Evolutionary conservation across 2,888 invertebrate species (phyloP).

Genomic region (Tipula lateralis): DNA sequence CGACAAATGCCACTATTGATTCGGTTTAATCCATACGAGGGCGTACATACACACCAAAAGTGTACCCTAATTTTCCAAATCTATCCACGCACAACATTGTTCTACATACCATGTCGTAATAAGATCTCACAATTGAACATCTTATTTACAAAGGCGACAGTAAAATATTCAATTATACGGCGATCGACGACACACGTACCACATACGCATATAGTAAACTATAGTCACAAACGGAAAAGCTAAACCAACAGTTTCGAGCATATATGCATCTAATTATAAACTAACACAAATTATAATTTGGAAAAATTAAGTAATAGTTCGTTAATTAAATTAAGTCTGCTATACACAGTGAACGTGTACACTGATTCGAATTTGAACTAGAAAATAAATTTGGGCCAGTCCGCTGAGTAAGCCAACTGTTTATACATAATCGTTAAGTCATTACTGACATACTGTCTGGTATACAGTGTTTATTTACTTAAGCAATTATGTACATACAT

Average conservation of each 20-base stretch:
- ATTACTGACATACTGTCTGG: background rate
- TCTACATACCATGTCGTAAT: background rate
- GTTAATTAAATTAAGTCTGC: background rate
- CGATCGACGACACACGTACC: background rate
- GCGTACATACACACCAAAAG: background rate
- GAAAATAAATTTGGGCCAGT: background rate
- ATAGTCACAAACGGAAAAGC: background rate
- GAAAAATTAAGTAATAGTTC: background rate
- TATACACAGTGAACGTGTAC: background rate
- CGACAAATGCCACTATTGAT: too few relatives aligned
- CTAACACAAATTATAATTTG: background rate
- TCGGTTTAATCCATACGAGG: too few relatives aligned
- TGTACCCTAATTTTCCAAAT: background rate
- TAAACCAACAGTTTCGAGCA: background rate
- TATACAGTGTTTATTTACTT: constrained; percentile 6
- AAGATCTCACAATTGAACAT: background rate
- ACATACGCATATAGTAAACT: background rate
- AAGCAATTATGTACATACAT: background rate
- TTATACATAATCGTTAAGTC: background rate
- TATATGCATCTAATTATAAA: constrained; percentile 4
- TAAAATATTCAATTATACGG: background rate
- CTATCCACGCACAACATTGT: background rate
- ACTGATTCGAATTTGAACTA: background rate
- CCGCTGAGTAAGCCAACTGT: background rate
- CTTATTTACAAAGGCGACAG: background rate